Base-by-base conservation (phyloP, 2,113 vertebrate species). In the Pseudonaja textilis region DNA sequence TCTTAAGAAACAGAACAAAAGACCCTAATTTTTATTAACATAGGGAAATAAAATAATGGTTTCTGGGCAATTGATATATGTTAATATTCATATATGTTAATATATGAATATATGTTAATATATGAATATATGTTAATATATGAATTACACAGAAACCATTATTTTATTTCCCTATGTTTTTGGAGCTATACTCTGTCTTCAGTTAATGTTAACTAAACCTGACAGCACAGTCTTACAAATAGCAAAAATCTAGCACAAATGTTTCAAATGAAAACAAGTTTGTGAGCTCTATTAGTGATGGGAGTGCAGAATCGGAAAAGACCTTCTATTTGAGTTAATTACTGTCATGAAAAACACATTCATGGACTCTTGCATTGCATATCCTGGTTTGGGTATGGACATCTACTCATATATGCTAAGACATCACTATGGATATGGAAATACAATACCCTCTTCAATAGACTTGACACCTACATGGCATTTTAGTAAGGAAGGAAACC, bases 161-260 rank as follows among this genome's bases (percentile, higher is more conserved):
- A 94, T 61, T 92, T 64, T 18, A 69, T 69, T 55, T 59, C 93
- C 88, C 5, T 45, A 93, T 87, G 34, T 1, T 0, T 26, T 1
- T 69, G 29, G 42, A 93, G 52, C 55, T 74, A 74, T 26, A 92
- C 12, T 34, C 93, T 57, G 54, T 39, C 52, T 61, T 89, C 85
- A 47, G 87, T 89, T 39, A 26, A 90, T 85, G 50, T 39, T 61
- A 45, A 9, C 3, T n/a, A 54, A 89, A 90, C 25, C 52, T 52
- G 91, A 52, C 9, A 91, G 20, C 0, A 10, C n/a, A 52, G 8
- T 3, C 2, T 61, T 88, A 39, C 61, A 34, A 95, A 6, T 55
- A 94, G 56, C 61, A 91, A 87, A 34, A 55, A 22, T 55, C 42
- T 90, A 88, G 90, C 26, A 92, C n/a, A 89, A 92, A 89, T 9